Conservation (phyloP, 2,888 invertebrate species). For the Nomada fabriciana region DNA sequence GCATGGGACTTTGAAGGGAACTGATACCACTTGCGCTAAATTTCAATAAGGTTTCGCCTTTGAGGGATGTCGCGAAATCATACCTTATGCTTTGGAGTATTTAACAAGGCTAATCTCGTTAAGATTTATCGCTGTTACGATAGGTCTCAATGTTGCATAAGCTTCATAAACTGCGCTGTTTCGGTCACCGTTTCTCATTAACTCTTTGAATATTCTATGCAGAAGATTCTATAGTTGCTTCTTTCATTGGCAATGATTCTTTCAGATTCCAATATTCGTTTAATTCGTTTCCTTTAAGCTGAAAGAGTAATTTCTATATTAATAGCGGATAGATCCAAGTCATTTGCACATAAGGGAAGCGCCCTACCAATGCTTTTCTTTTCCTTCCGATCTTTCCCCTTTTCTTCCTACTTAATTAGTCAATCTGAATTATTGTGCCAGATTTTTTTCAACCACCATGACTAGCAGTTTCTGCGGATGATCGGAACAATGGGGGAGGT, state of each 20-base stretch:
- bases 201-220: constrained; percentile 5
- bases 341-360: too few relatives aligned
- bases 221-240: constrained; percentile 27
- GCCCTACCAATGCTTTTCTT: neutral
- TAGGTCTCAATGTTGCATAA: constrained; percentile 25
- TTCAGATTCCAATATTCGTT: neutral
- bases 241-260: constrained; percentile 24
- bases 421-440: neutral
- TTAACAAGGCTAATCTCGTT: constrained; percentile 24
- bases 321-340: too few relatives aligned
- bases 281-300: too few relatives aligned
- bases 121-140: constrained; percentile 20
- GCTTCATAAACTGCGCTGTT: neutral
- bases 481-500: neutral
- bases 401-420: neutral
- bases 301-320: too few relatives aligned
- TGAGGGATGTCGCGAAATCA: neutral
- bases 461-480: neutral
- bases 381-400: neutral
- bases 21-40: neutral
- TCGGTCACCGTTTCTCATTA: neutral
- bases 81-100: neutral
- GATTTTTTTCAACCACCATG: neutral
- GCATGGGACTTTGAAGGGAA: neutral
- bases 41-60: constrained; percentile 21